Conservation (phyloP, 2,888 invertebrate species). For the Melanotus villosus region DNA sequence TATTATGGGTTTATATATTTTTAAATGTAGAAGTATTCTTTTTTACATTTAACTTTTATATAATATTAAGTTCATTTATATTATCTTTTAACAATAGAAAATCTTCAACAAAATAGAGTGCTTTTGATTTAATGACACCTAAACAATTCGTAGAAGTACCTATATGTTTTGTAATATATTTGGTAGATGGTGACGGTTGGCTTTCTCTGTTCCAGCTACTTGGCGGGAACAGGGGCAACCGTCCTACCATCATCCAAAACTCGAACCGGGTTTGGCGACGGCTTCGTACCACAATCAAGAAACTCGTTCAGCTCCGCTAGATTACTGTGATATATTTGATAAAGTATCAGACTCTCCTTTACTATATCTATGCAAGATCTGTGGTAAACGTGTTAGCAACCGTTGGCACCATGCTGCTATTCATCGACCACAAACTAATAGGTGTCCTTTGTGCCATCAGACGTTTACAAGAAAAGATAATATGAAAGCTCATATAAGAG, state of each 20-base stretch:
- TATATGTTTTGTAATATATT: slow-evolving; percentile 6
- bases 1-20: too few species aligned
- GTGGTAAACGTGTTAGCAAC: slow-evolving; percentile 78
- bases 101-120: neutral
- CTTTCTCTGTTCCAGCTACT: slow-evolving; percentile 63
- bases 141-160: neutral
- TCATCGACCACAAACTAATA: slow-evolving; percentile 75
- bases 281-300: slow-evolving; percentile 30
- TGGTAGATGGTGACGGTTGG: slow-evolving; percentile 59
- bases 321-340: slow-evolving; percentile 62
- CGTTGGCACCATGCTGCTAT: slow-evolving; percentile 79
- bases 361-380: slow-evolving; percentile 74
- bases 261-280: slow-evolving; percentile 27
- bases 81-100: too few species aligned
- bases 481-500: slow-evolving; percentile 77
- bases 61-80: too few species aligned
- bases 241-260: slow-evolving; percentile 49
- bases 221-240: slow-evolving; percentile 61
- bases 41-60: too few species aligned
- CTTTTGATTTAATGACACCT: neutral
- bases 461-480: slow-evolving; percentile 78
- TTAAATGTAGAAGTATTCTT: too few species aligned
- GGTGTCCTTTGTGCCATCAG: slow-evolving; percentile 75
- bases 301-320: slow-evolving; percentile 52
- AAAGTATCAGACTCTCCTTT: slow-evolving; percentile 60